phyloP scores from a whole-genome alignment of 2,113 vertebrate species.

The Stercorarius parasiticus region DNA sequence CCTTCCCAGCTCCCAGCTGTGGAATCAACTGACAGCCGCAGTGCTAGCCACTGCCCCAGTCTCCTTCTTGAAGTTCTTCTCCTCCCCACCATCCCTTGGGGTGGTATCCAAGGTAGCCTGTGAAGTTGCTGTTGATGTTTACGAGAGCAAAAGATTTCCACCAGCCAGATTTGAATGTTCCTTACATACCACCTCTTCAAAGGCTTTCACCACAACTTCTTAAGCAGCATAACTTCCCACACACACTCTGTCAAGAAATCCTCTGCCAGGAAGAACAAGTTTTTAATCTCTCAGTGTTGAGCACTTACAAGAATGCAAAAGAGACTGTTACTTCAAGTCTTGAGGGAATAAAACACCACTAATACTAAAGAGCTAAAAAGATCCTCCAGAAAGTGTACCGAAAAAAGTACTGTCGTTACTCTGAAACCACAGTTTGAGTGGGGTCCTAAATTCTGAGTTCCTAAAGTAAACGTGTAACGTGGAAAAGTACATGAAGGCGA shows the following conservation, averaged over 20 bases:
- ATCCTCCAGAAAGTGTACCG: neutral
- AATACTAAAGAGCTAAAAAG: neutral
- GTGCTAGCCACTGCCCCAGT: rapidly evolving
- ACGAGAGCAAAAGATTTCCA: neutral
- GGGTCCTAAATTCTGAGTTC: neutral
- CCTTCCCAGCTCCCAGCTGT: neutral
- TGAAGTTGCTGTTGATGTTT: neutral
- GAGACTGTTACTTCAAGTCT: neutral
- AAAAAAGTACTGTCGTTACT: neutral
- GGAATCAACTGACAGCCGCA: neutral
- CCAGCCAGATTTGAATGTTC: neutral
- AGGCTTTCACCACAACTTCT: neutral
- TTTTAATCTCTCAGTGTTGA: neutral
- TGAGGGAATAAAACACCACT: neutral
- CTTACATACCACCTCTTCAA: neutral
- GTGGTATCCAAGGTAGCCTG: neutral
- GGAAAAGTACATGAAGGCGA: neutral
- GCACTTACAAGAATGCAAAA: neutral
- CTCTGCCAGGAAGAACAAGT: neutral
- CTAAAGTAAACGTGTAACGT: neutral
- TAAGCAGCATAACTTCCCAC: neutral
- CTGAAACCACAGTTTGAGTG: neutral
- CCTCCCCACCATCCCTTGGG: rapidly evolving
- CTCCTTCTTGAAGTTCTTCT: neutral
- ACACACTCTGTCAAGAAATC: neutral